Evolutionary conservation across 1,140 invertebrate genomes (phyloP).

Genomic region (Euwallacea similis): DNA sequence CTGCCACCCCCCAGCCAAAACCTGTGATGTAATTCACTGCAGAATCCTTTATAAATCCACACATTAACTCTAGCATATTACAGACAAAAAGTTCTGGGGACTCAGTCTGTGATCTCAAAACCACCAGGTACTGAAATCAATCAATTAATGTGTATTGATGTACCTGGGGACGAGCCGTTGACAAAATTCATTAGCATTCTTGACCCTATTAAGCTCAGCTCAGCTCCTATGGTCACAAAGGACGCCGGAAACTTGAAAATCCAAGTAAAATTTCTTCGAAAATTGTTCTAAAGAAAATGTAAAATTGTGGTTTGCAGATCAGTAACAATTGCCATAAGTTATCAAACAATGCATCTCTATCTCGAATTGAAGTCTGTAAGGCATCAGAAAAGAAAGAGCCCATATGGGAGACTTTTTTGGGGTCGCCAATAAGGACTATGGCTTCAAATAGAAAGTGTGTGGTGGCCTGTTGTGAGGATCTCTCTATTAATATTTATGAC

Average conservation of each 20-base stretch:
- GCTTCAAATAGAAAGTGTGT: constrained; percentile 47
- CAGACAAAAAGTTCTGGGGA: constrained; percentile 6
- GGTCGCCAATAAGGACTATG: constrained; percentile 47
- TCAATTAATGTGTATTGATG: constrained; percentile 51
- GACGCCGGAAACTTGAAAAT: constrained; percentile 46
- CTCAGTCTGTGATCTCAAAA: constrained; percentile 28
- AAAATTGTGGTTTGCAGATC: constrained; percentile 51
- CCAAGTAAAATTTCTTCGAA: constrained; percentile 42
- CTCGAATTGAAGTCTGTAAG: constrained; percentile 58
- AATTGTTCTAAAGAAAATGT: background rate
- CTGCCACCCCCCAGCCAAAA: constrained; percentile 4
- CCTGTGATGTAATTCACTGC: constrained; percentile 18
- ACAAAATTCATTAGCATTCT: constrained; percentile 50
- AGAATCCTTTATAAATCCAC: background rate
- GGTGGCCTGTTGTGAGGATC: constrained; percentile 52
- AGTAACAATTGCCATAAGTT: constrained; percentile 60
- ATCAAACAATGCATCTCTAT: constrained; percentile 55
- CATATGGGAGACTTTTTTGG: constrained; percentile 62
- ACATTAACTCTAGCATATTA: background rate
- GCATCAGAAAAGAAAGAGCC: constrained; percentile 56
- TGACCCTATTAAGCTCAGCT: constrained; percentile 47
- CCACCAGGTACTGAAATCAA: constrained; percentile 50
- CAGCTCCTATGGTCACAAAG: constrained; percentile 48
- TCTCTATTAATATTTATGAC: constrained; percentile 48
- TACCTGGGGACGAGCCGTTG: constrained; percentile 51